phyloP scores from a whole-genome alignment of 2,113 vertebrate genomes.

The Probosciger aterrimus region DNA sequence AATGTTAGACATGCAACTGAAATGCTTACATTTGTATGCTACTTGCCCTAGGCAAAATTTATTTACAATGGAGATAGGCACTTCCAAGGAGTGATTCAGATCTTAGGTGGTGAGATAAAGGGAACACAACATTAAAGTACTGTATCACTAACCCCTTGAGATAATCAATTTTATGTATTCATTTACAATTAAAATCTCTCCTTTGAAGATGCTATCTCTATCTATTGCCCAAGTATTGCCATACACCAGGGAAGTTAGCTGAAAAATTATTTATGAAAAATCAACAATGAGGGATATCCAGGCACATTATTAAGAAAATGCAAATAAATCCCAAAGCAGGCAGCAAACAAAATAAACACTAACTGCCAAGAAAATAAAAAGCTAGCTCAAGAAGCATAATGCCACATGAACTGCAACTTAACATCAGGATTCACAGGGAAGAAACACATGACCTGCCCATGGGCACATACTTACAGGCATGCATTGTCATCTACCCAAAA shows the following conservation, averaged over 20 bases:
- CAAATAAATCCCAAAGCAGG: neutral
- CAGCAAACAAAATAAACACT: neutral
- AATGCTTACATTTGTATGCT: neutral
- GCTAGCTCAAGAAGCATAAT: neutral
- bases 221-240: neutral
- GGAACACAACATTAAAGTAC: neutral
- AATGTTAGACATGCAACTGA: neutral
- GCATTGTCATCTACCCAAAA: neutral
- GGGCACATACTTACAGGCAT: neutral
- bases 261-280: conserved; percentile 23
- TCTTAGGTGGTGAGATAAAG: conserved; percentile 33
- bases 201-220: conserved; percentile 53
- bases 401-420: neutral
- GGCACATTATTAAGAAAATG: neutral
- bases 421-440: neutral
- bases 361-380: neutral
- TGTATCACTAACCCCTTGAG: neutral
- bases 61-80: conserved; percentile 10
- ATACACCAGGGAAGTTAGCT: neutral
- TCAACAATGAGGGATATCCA: conserved; percentile 7
- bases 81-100: conserved; percentile 14
- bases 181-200: conserved; percentile 58
- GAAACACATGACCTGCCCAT: neutral
- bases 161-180: conserved; percentile 43
- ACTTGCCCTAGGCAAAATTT: neutral